Conservation (phyloP, 1,140 invertebrate species). For the Drosophila insularis region DNA sequence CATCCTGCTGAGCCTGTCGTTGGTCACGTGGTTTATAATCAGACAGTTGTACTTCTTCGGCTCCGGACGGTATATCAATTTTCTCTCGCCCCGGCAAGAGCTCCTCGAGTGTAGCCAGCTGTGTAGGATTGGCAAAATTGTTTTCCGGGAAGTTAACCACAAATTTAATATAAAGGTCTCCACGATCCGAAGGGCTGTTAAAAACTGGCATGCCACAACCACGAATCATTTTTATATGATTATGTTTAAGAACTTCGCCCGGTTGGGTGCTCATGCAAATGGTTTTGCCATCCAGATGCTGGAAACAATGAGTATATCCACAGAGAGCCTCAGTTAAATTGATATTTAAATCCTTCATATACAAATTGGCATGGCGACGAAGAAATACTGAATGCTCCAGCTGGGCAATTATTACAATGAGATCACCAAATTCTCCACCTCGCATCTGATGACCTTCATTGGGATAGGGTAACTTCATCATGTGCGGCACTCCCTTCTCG, state of each 20-base stretch:
- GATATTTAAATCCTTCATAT: conserved; percentile 88
- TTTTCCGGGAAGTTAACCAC: conserved; percentile 92
- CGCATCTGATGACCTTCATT: conserved; percentile 96
- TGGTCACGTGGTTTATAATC: conserved; percentile 86
- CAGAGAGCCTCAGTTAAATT: conserved; percentile 94
- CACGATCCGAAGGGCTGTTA: conserved; percentile 92
- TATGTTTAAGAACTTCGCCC: conserved; percentile 88
- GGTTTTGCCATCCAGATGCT: conserved; percentile 92
- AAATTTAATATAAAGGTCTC: conserved; percentile 94
- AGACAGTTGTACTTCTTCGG: conserved; percentile 92
- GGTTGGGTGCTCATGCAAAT: conserved; percentile 88
- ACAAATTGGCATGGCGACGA: conserved; percentile 89
- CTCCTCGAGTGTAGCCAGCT: conserved; percentile 88
- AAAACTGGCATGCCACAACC: conserved; percentile 96
- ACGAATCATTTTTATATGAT: conserved; percentile 90
- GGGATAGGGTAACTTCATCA: conserved; percentile 92
- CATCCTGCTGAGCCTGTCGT: conserved; percentile 82
- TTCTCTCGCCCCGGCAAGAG: conserved; percentile 87
- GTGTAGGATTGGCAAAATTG: conserved; percentile 88
- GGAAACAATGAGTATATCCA: conserved; percentile 91
- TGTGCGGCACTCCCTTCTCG: conserved; percentile 95
- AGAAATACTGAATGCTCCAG: conserved; percentile 91
- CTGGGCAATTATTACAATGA: conserved; percentile 94
- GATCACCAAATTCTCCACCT: conserved; percentile 92
- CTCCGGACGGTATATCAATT: conserved; percentile 88